These are phyloP conservation scores for Drosophila ironensis DNA, from an alignment of 1,140 invertebrate species.

Conservation along the genomic window DNA sequence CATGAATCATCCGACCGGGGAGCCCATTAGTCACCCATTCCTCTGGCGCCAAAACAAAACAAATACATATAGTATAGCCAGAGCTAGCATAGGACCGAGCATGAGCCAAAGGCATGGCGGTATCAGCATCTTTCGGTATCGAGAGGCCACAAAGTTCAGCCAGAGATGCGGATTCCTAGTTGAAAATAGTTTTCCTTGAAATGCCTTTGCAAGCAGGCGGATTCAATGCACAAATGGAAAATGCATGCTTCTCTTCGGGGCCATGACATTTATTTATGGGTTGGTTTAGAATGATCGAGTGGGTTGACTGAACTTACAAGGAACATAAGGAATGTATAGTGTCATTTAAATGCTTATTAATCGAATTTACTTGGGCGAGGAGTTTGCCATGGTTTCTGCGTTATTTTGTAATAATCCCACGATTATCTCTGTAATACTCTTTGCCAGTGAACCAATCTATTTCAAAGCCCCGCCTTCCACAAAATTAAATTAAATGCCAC, in stretches of 20 bases:
- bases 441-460: too few relatives aligned
- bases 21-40: slow-evolving; percentile 39
- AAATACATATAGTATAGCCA: too few relatives aligned
- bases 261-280: slow-evolving; percentile 38
- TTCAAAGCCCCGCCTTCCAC: too few relatives aligned
- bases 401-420: too few relatives aligned
- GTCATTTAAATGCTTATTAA: not conserved
- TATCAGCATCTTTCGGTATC: not conserved
- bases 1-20: slow-evolving; percentile 30
- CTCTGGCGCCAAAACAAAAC: slow-evolving; percentile 33
- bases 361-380: not conserved
- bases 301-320: slow-evolving; percentile 23
- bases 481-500: not conserved
- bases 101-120: slow-evolving; percentile 4
- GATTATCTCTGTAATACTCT: too few relatives aligned
- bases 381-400: too few relatives aligned
- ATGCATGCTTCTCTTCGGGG: slow-evolving; percentile 24
- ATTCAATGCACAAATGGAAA: slow-evolving; percentile 18
- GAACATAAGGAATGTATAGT: not conserved
- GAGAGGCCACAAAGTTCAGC: slow-evolving; percentile 32
- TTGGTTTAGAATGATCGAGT: slow-evolving; percentile 22
- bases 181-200: slow-evolving; percentile 58
- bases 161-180: slow-evolving; percentile 32
- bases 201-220: slow-evolving; percentile 37
- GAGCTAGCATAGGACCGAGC: not conserved